Percentiles rank a stretch among this genome's conserved stretches.
Conservation (phyloP, 2,888 invertebrate species). For the Protophormia terraenovae region DNA sequence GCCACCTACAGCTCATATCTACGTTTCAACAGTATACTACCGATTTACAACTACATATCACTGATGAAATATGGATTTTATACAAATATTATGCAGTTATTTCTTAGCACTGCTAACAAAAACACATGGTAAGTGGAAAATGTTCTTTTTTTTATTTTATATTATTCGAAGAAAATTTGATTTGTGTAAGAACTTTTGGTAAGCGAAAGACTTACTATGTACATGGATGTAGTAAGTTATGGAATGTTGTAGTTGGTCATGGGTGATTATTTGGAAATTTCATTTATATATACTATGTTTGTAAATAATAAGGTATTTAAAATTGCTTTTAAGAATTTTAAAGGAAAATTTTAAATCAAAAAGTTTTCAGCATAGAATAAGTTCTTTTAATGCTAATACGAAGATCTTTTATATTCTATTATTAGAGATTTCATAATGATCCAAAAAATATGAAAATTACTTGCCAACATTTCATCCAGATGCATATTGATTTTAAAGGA, state of each 20-base stretch:
- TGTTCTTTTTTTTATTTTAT: neutral
- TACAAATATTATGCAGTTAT: conserved; percentile 77
- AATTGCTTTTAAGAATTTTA: too few relatives aligned
- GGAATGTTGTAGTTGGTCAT: neutral
- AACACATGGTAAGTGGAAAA: conserved; percentile 77
- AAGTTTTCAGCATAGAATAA: too few relatives aligned
- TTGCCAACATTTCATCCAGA: too few relatives aligned
- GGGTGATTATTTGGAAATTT: too few relatives aligned
- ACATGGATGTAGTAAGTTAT: neutral
- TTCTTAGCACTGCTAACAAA: conserved; percentile 76
- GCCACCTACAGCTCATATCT: neutral
- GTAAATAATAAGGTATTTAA: too few relatives aligned
- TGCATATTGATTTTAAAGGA: too few relatives aligned
- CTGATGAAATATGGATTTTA: conserved; percentile 78
- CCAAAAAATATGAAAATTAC: too few relatives aligned
- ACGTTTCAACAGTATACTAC: conserved; percentile 27
- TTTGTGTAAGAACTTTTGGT: neutral
- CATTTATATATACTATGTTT: neutral
- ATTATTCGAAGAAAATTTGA: neutral
- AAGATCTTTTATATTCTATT: too few relatives aligned
- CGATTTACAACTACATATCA: conserved; percentile 54
- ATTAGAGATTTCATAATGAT: too few relatives aligned
- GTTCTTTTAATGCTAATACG: too few relatives aligned
- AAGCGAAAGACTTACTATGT: neutral
- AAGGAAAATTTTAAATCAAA: too few relatives aligned